Evolutionary conservation across 1,140 invertebrate genomes (phyloP), one percentile per base, ranked within the genome.

Genomic region (Trachymyrmex cornetzi): DNA sequence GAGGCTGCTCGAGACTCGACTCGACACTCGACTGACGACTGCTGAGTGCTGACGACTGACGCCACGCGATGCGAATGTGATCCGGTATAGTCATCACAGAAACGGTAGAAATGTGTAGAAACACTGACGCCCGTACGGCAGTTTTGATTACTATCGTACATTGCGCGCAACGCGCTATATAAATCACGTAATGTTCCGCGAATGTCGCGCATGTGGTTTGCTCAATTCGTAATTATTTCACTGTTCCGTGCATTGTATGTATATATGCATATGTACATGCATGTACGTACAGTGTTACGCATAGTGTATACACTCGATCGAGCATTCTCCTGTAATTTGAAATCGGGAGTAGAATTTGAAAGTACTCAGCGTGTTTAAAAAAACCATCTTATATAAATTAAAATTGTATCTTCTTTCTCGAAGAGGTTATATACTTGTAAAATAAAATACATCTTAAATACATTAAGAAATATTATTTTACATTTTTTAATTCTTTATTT

Each of bases 71-170:
- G 27, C 30, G 64, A 81, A 38, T 57, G 53, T 74, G 67, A 59
- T 74, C 38, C 55, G 38, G 27, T 50, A 84, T 74, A 84, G 67
- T 84, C 38, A 22, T 74, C n/a, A 27, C 11, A 82, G 53, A 82
- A 82, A 16, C 27, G 55, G 69, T 22, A 74, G 38, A 74, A 84
- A 50, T 50, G 38, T 24, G 24, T 30, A 61, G 80, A 74, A 57
- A 61, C 55, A 61, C 38, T 59, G 80, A 59, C 4, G 48, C 53
- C 55, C 34, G 55, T 19, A 48, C 55, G 16, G 22, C 7, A 24
- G 19, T n/a, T 44, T 74, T 19, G 16, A 74, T 84, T 24, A 19
- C n/a, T 53, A 30, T 59, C 67, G 4, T 82, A 74, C 14, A 59
- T n/a, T 50, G 19, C 9, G 69, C 63, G 48, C 59, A 71, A 38